Evolutionary conservation across 1,140 invertebrate species (phyloP).

Genomic region (Steinernema khuongi): DNA sequence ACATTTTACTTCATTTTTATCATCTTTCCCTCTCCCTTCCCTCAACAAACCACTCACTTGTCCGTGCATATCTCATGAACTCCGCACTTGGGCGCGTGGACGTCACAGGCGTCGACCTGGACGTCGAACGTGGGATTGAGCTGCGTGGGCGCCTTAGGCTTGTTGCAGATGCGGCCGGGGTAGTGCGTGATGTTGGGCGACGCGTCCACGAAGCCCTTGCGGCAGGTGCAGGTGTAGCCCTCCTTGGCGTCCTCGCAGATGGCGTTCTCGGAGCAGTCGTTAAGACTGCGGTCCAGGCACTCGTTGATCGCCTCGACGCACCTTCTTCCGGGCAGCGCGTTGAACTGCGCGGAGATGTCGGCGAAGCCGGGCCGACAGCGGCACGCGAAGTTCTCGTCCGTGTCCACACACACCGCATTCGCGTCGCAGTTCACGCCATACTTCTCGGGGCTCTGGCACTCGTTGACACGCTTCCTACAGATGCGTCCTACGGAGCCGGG

Average conservation of each 20-base stretch:
- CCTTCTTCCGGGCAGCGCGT: slow-evolving; percentile 48
- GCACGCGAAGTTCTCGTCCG: slow-evolving; percentile 51
- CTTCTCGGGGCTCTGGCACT: slow-evolving; percentile 43
- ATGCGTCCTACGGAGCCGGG: slow-evolving; percentile 44
- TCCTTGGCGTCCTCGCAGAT: slow-evolving; percentile 73
- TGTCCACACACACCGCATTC: slow-evolving; percentile 57
- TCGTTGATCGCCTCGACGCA: slow-evolving; percentile 74
- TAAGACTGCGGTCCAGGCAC: slow-evolving; percentile 74
- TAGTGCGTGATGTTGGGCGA: slow-evolving; percentile 54
- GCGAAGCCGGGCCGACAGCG: slow-evolving; percentile 58
- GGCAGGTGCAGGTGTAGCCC: slow-evolving; percentile 48
- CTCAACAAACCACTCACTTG: not conserved
- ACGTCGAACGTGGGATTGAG: slow-evolving; percentile 20
- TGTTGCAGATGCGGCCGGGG: slow-evolving; percentile 54
- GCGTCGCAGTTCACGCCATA: slow-evolving; percentile 52
- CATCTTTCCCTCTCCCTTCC: too few species aligned
- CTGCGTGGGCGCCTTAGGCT: slow-evolving; percentile 48
- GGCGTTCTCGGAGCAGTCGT: slow-evolving; percentile 80
- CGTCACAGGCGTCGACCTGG: slow-evolving; percentile 17
- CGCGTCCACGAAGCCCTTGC: slow-evolving; percentile 52
- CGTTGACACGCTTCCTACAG: slow-evolving; percentile 49
- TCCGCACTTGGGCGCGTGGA: slow-evolving; percentile 34
- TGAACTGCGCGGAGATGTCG: slow-evolving; percentile 57
- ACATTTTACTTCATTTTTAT: too few species aligned
- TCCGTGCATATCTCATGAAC: slow-evolving; percentile 48